These are phyloP conservation scores for Otolemur crassicaudatus DNA, from an alignment of 2,797 vertebrate genomes.

Conservation along the genomic window DNA sequence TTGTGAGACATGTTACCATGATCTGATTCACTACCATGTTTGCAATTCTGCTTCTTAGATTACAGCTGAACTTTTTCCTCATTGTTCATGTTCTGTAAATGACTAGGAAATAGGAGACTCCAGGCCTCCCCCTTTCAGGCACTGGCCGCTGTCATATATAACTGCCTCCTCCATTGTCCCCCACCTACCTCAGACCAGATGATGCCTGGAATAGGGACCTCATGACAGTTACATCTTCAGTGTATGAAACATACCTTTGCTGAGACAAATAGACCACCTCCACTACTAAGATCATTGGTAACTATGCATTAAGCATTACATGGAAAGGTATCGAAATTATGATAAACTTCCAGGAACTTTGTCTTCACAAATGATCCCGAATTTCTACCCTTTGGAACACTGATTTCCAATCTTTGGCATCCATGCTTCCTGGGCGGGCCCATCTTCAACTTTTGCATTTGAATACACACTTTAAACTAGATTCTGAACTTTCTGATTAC, in stretches of 20 bases:
- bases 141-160: not conserved
- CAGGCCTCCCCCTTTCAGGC: not conserved
- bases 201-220: not conserved
- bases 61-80: not conserved
- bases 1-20: not conserved
- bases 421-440: not conserved
- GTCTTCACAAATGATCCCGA: not conserved
- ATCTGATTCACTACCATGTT: not conserved
- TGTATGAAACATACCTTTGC: not conserved
- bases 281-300: not conserved
- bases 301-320: not conserved
- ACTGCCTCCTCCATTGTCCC: not conserved
- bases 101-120: not conserved
- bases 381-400: not conserved
- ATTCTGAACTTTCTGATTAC: not conserved
- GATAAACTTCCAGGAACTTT: not conserved
- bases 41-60: not conserved
- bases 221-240: not conserved
- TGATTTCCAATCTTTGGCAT: not conserved
- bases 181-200: not conserved
- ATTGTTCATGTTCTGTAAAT: not conserved
- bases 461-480: not conserved
- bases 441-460: not conserved
- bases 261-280: not conserved
- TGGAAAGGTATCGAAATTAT: not conserved